These are phyloP conservation scores for Acanthornis magna DNA, from an alignment of 2,797 vertebrate species.

Conservation along the genomic window DNA sequence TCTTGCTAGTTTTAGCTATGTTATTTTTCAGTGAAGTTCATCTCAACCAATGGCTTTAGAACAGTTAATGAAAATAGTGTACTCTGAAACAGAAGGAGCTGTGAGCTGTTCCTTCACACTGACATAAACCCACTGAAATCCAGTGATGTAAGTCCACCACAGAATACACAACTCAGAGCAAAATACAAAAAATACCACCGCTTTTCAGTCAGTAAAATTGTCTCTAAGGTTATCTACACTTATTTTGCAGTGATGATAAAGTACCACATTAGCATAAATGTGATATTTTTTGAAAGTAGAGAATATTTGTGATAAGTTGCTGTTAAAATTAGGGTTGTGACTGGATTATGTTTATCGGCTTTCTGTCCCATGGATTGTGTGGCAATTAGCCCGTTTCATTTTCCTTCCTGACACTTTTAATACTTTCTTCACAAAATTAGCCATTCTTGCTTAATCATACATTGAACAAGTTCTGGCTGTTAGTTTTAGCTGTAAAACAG, in stretches of 20 bases:
- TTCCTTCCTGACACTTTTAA: background rate
- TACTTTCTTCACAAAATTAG: background rate
- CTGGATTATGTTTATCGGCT: background rate
- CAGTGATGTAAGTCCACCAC: background rate
- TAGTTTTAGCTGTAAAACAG: background rate
- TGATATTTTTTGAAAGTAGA: background rate
- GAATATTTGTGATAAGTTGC: background rate
- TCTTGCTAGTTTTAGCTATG: background rate
- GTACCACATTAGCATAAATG: background rate
- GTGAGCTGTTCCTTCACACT: background rate
- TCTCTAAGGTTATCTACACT: fast-evolving
- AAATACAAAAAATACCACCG: background rate
- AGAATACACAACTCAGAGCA: background rate
- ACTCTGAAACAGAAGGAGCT: background rate
- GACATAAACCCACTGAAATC: background rate
- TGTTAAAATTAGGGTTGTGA: background rate
- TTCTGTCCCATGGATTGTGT: background rate
- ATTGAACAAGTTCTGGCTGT: background rate
- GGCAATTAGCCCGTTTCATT: background rate
- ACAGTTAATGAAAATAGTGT: background rate
- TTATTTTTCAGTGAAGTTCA: background rate
- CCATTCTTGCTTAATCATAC: background rate
- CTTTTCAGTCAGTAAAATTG: background rate
- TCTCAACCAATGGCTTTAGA: background rate
- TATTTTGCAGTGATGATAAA: background rate